These are phyloP conservation scores for Heteromormyrus szaboi DNA, from an alignment of 2,797 vertebrate genomes.

Conservation along the genomic window DNA sequence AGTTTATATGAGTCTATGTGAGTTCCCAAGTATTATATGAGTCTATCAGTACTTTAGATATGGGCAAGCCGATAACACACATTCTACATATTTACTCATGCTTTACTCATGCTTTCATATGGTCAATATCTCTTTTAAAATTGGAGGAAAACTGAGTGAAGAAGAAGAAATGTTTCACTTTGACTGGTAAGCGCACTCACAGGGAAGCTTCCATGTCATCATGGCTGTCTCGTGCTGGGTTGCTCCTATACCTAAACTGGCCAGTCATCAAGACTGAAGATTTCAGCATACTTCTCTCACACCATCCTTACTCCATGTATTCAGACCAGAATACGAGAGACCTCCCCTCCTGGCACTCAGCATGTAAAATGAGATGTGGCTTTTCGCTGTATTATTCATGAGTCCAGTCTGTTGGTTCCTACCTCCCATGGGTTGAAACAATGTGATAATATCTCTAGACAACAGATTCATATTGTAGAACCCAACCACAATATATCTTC, in stretches of 20 bases:
- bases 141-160: neutral
- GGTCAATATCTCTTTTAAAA: neutral
- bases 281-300: neutral
- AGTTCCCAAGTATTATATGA: neutral
- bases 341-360: neutral
- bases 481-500: neutral
- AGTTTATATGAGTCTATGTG: neutral
- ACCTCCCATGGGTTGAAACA: neutral
- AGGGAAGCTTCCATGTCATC: neutral
- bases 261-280: neutral
- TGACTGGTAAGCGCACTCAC: neutral
- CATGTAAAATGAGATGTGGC: conserved; percentile 3
- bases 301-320: neutral
- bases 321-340: neutral
- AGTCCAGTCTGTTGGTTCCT: neutral
- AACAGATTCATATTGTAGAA: neutral
- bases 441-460: neutral
- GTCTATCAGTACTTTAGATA: neutral
- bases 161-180: neutral
- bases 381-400: conserved; percentile 11
- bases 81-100: neutral
- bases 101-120: neutral
- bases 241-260: neutral
- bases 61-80: neutral
- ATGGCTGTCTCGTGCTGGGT: neutral